Evolutionary conservation across 2,797 vertebrate species (phyloP), one percentile per base, ranked within the genome.

Genomic region (Periophthalmus magnuspinnatus): DNA sequence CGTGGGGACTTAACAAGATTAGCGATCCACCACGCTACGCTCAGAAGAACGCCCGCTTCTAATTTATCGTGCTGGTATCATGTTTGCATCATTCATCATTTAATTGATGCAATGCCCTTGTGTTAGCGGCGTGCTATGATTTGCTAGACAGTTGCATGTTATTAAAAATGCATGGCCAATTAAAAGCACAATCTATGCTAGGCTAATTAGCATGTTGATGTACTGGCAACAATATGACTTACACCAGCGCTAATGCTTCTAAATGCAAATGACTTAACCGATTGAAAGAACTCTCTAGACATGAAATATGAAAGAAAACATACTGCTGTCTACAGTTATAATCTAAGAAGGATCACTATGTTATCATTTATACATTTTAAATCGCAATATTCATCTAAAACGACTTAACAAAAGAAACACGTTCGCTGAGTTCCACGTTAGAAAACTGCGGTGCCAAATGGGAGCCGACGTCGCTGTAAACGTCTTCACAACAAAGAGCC

Each of bases 51-150:
- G 72, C 48, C 14, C 59, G 70, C 21, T 55, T 66, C 13, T 56
- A 62, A 72, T 74, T 57, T 56, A 34, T 14, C 50, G 61, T 50
- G 61, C 60, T 14, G 58, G 60, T 54, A 71, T 72, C 72, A 65
- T 71, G 69, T 19, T 76, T 61, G 62, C 57, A 65, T 67, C 50
- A 34, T 69, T 45, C 41, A 16, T 14, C 4, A 41, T 45, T 14
- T 67, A 34, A 70, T 68, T 57, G 64, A 66, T 67, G 38, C 36
- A 14, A 41, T 21, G 17, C 56, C 13, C 32, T 38, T 33, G 14
- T 34, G 67, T 62, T 28, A 21, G 9, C 36, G 45, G 24, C 33
- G 17, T 9, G 56, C 57, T 17, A n/a, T 45, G 17, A 21, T 41
- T 17, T 59, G 57, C 32, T 45, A 13, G 11, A 52, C 60, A 54